Evolutionary conservation across 2,888 invertebrate species (phyloP).

Genomic region (Dione juno): DNA sequence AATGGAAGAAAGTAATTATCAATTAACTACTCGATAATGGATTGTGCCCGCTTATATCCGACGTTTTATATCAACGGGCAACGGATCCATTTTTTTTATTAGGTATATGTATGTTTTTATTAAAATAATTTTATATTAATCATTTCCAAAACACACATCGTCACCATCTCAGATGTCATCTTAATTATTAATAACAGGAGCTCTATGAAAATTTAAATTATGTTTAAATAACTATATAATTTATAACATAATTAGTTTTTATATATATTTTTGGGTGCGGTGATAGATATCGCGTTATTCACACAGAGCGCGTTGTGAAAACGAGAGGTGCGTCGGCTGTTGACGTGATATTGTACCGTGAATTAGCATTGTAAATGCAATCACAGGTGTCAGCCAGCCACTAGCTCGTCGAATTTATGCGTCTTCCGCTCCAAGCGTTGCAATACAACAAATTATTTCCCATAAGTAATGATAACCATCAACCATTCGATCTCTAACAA

Average conservation of each 20-base stretch:
- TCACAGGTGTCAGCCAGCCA: conserved; percentile 81
- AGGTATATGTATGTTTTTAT: conserved; percentile 63
- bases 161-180: background rate
- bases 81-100: conserved; percentile 63
- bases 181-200: background rate
- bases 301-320: conserved; percentile 43
- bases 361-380: conserved; percentile 84
- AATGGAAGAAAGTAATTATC: conserved; percentile 84
- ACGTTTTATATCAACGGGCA: conserved; percentile 73
- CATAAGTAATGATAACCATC: conserved; percentile 63
- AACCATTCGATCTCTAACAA: conserved; percentile 45
- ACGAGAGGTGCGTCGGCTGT: conserved; percentile 53
- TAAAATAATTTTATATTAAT: conserved; percentile 66
- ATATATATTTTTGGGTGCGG: conserved; percentile 26
- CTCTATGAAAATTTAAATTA: too few species aligned
- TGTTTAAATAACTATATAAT: too few species aligned
- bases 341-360: conserved; percentile 75
- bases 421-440: conserved; percentile 73
- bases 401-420: conserved; percentile 79
- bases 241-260: background rate
- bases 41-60: conserved; percentile 79
- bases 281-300: conserved; percentile 35
- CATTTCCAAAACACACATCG: conserved; percentile 53
- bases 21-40: conserved; percentile 82
- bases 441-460: conserved; percentile 77